Evolutionary conservation across 2,113 vertebrate genomes (phyloP).

Genomic region (Butorides virescens): DNA sequence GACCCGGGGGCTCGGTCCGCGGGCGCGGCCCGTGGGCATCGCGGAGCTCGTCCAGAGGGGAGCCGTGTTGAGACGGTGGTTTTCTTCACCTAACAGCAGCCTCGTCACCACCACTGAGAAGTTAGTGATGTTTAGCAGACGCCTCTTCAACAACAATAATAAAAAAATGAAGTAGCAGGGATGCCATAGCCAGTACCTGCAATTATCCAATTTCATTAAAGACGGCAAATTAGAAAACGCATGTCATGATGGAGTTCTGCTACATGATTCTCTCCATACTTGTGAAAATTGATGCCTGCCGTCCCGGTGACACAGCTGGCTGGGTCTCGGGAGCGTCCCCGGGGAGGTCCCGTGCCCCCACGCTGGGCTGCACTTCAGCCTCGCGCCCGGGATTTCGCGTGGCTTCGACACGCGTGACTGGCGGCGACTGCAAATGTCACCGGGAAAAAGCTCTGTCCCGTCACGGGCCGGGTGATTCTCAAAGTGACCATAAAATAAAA

Average conservation of each 20-base stretch:
- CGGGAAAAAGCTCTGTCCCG: background rate
- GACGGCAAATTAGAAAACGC: background rate
- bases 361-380: fast-evolving
- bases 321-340: background rate
- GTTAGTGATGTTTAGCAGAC: fast-evolving
- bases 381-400: fast-evolving
- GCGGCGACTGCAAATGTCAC: background rate
- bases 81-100: fast-evolving
- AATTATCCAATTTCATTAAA: background rate
- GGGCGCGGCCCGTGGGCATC: fast-evolving
- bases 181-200: background rate
- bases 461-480: background rate
- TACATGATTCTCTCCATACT: background rate
- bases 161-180: background rate
- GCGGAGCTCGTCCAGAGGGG: background rate
- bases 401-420: fast-evolving
- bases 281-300: background rate
- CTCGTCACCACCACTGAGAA: fast-evolving
- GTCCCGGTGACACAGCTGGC: background rate
- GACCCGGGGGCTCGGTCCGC: too few relatives aligned
- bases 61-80: fast-evolving
- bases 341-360: fast-evolving
- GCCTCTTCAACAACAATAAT: background rate
- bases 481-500: background rate
- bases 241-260: background rate